Evolutionary conservation across 2,888 invertebrate genomes (phyloP).

Genomic region (Rhyacophila evoluta): DNA sequence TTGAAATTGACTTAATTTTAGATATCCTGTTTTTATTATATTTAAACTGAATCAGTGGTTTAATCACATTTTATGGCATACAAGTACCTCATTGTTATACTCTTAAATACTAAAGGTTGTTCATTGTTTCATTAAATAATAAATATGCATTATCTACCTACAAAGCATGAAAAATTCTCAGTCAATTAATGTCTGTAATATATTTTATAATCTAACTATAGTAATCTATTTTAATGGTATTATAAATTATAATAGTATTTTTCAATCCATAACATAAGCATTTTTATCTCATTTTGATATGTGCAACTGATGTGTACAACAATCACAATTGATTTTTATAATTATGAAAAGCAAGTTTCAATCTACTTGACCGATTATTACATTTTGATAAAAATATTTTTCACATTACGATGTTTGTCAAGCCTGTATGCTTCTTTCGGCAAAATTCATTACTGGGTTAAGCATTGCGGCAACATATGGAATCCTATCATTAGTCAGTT

Average conservation of each 20-base stretch:
- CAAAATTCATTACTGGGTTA: no score
- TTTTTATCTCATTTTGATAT: not conserved
- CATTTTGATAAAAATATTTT: no score
- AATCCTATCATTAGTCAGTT: no score
- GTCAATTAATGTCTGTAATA: constrained; percentile 3
- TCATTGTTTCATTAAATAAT: not conserved
- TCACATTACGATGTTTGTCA: no score
- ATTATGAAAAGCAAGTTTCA: no score
- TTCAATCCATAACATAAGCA: not conserved
- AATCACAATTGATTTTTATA: no score
- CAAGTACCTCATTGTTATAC: not conserved
- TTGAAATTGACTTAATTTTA: not conserved
- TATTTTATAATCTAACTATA: constrained; percentile 17
- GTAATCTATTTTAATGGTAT: not conserved
- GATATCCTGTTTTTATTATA: not conserved
- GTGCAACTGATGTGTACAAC: not conserved
- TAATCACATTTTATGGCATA: not conserved
- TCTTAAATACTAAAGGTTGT: not conserved
- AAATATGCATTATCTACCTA: constrained; percentile 25
- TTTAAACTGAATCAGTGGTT: not conserved
- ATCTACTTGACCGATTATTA: no score
- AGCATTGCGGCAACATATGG: no score
- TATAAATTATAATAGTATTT: not conserved
- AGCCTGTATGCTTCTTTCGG: no score
- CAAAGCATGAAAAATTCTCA: not conserved